phyloP scores from a whole-genome alignment of 2,888 invertebrate genomes.

The Branchellion lobata region DNA sequence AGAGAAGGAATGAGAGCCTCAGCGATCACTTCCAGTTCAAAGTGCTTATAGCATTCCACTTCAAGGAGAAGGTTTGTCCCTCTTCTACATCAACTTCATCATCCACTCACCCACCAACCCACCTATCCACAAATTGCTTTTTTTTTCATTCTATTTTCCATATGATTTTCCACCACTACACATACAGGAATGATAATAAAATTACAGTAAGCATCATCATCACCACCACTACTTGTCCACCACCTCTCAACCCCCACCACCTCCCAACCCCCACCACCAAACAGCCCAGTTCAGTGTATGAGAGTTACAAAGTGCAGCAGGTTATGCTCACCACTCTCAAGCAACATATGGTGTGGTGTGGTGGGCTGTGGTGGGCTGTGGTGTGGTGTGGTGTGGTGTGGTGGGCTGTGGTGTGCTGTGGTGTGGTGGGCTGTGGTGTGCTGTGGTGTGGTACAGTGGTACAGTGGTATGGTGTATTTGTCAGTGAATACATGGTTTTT shows the following conservation, averaged over 20 bases:
- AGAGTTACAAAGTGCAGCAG: conserved; percentile 59
- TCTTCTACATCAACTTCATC: neutral
- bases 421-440: no score
- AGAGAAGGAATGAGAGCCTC: conserved; percentile 60
- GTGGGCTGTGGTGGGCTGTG: no score
- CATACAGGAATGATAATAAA: no score
- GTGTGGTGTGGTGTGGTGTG: no score
- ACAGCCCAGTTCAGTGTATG: conserved; percentile 59
- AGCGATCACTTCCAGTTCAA: conserved; percentile 62
- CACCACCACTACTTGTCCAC: no score
- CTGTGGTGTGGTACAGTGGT: no score
- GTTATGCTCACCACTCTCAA: conserved; percentile 63
- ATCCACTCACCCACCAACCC: neutral
- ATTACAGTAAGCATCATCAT: no score
- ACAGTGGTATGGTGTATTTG: no score
- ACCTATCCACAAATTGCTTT: neutral
- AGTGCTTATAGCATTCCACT: conserved; percentile 60
- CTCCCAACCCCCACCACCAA: conserved; percentile 47
- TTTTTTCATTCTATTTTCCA: no score
- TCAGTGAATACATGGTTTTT: neutral
- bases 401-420: no score
- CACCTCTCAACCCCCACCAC: neutral
- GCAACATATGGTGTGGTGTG: conserved; percentile 54
- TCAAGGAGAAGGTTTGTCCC: conserved; percentile 58
- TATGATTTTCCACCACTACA: no score